These are phyloP conservation scores for Brachirus orientalis DNA, from an alignment of 2,113 vertebrate species.

Conservation along the genomic window DNA sequence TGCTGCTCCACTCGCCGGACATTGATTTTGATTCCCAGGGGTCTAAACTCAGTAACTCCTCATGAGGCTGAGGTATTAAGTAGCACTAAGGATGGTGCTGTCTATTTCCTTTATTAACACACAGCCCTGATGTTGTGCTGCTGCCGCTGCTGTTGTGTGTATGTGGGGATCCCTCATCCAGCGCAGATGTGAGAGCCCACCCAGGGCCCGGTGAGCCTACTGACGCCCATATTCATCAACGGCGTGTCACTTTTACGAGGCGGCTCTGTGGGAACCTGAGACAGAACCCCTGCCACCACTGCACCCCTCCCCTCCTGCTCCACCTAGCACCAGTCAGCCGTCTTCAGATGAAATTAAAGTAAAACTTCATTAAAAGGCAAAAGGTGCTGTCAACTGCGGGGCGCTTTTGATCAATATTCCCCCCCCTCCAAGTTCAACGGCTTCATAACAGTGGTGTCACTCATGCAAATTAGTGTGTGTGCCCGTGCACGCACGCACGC, in stretches of 20 bases:
- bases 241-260: conserved; percentile 81
- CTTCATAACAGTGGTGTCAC: conserved; percentile 60
- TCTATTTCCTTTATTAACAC: conserved; percentile 58
- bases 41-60: conserved; percentile 23
- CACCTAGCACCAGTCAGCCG: conserved; percentile 54
- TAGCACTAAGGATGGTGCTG: conserved; percentile 30
- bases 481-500: conserved; percentile 3
- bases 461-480: conserved; percentile 15
- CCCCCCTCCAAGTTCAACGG: conserved; percentile 53
- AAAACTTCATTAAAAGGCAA: conserved; percentile 72
- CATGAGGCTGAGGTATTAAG: conserved; percentile 10
- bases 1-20: too few relatives aligned
- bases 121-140: conserved; percentile 13
- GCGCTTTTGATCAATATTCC: conserved; percentile 74
- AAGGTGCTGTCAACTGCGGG: conserved; percentile 61
- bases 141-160: conserved; percentile 40
- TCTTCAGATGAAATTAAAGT: conserved; percentile 72
- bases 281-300: conserved; percentile 15
- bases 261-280: conserved; percentile 78
- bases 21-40: too few relatives aligned
- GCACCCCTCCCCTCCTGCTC: conserved; percentile 26
- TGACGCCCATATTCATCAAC: conserved; percentile 80
- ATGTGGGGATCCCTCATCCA: conserved; percentile 59
- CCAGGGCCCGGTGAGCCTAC: conserved; percentile 73
- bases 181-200: conserved; percentile 78